A percentile compares a stretch with the other conserved stretches of the same genome.
Evolutionary conservation across 2,797 vertebrate species (phyloP).

Genomic region (Ara ararauna): DNA sequence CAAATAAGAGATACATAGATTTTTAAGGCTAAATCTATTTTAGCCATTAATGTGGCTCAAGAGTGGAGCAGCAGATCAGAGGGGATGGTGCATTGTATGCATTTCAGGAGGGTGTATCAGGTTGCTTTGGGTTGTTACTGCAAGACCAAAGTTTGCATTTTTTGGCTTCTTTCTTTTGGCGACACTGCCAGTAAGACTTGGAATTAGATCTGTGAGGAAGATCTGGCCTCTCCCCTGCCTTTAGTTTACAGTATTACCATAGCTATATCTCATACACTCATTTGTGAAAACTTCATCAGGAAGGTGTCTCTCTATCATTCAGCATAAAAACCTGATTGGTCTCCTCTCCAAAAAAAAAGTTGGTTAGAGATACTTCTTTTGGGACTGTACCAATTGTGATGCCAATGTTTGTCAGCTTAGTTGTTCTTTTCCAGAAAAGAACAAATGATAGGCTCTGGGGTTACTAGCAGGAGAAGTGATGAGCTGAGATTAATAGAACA

Average conservation of each 20-base stretch:
- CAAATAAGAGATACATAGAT: neutral
- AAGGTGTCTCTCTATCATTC: neutral
- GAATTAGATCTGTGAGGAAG: neutral
- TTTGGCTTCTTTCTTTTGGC: neutral
- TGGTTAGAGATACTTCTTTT: neutral
- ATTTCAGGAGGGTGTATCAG: neutral
- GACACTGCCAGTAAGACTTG: neutral
- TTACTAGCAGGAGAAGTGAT: neutral
- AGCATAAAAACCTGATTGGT: neutral
- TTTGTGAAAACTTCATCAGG: neutral
- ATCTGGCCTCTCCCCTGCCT: neutral
- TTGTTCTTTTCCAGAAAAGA: neutral
- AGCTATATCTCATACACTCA: neutral
- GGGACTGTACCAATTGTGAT: neutral
- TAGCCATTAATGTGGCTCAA: neutral
- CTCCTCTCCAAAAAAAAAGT: neutral
- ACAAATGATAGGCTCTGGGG: neutral
- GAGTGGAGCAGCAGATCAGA: neutral
- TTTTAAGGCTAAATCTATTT: neutral
- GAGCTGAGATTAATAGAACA: conserved; percentile 2
- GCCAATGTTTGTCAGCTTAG: neutral
- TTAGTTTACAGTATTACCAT: neutral
- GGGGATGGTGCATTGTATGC: neutral
- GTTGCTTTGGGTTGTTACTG: neutral
- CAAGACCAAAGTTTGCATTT: neutral